phyloP scores from a whole-genome alignment of 2,797 vertebrate genomes.

The Pyrocephalus nanus region DNA sequence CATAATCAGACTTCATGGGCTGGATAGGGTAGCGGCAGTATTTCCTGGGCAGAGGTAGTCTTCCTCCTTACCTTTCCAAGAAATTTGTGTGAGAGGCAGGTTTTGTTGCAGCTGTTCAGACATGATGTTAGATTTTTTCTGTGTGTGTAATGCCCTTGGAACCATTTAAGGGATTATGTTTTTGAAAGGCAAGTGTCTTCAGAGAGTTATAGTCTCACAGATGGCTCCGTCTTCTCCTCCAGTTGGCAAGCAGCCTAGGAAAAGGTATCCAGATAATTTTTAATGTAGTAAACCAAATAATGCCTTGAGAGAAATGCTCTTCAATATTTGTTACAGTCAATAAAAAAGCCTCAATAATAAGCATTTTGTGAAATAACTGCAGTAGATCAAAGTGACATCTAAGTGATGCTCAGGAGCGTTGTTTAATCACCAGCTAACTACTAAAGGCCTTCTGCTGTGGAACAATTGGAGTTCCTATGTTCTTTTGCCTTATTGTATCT shows the following conservation, averaged over 20 bases:
- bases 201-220: neutral
- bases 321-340: neutral
- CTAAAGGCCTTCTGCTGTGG: neutral
- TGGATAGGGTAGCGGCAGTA: neutral
- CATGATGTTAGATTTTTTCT: neutral
- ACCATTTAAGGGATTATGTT: neutral
- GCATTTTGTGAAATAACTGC: slow-evolving; percentile 29
- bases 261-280: slow-evolving; percentile 34
- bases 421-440: slow-evolving; percentile 33
- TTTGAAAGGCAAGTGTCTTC: slow-evolving; percentile 28
- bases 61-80: neutral
- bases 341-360: slow-evolving; percentile 24
- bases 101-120: slow-evolving; percentile 20
- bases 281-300: slow-evolving; percentile 1
- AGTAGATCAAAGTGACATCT: slow-evolving; percentile 39
- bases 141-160: neutral
- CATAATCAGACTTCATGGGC: neutral
- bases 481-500: neutral
- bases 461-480: neutral
- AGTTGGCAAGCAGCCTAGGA: slow-evolving; percentile 9
- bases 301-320: neutral
- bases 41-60: neutral
- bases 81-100: neutral
- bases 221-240: neutral
- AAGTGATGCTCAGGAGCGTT: slow-evolving; percentile 29